Evolutionary conservation across 2,797 vertebrate genomes (phyloP).

Genomic region (Ficedula albicollis): DNA sequence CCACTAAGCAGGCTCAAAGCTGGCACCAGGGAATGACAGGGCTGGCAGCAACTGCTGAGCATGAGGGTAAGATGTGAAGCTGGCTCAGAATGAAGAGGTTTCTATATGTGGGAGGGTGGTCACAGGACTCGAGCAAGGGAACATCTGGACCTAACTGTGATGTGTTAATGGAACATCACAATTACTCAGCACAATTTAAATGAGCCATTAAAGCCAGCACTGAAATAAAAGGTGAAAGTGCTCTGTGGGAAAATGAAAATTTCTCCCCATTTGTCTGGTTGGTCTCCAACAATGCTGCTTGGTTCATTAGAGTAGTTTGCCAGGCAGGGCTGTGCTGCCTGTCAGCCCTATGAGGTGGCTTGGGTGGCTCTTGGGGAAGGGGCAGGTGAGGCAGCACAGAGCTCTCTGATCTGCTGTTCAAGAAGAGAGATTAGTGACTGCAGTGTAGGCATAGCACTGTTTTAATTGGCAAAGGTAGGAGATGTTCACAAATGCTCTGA

Average conservation of each 20-base stretch:
- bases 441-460: neutral
- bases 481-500: neutral
- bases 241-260: neutral
- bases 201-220: neutral
- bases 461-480: neutral
- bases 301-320: neutral
- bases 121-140: neutral
- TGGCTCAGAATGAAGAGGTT: neutral
- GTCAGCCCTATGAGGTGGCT: neutral
- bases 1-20: neutral
- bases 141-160: neutral
- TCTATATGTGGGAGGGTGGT: neutral
- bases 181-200: slow-evolving; percentile 43
- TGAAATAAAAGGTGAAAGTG: neutral
- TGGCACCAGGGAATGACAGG: neutral
- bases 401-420: neutral
- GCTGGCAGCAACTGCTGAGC: neutral
- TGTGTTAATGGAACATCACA: neutral
- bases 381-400: neutral
- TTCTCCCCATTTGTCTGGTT: neutral
- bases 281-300: neutral
- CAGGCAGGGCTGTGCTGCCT: neutral
- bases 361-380: neutral
- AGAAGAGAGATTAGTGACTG: neutral
- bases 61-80: neutral